Evolutionary conservation across 2,113 vertebrate genomes (phyloP).

Genomic region (Pelodiscus sinensis): DNA sequence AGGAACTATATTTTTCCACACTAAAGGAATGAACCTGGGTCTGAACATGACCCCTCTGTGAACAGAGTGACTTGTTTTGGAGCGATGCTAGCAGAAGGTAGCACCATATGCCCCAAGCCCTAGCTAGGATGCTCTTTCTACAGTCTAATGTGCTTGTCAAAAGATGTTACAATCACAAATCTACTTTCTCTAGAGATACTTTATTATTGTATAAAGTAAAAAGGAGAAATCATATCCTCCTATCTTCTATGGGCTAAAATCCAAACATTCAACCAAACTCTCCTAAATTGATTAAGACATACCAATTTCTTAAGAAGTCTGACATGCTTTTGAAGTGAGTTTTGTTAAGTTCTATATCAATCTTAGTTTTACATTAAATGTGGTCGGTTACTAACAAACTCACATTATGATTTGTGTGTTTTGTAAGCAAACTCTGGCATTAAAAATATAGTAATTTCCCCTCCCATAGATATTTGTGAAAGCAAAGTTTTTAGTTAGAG

Average conservation of each 20-base stretch:
- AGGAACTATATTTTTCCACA: not conserved
- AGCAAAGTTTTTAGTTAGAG: not conserved
- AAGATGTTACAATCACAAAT: conserved; percentile 90
- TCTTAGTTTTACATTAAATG: too few relatives aligned
- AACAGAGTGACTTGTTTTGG: conserved; percentile 85
- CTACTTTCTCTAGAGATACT: conserved; percentile 74
- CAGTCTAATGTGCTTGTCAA: conserved; percentile 96
- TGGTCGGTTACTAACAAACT: not conserved
- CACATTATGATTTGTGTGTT: not conserved
- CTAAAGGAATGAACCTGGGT: conserved; percentile 82
- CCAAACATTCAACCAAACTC: not conserved
- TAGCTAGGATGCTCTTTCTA: conserved; percentile 93
- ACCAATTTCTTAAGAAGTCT: not conserved
- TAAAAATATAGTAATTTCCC: not conserved
- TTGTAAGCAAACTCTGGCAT: not conserved
- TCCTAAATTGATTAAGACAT: not conserved
- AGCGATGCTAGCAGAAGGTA: conserved; percentile 91
- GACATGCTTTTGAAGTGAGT: not conserved
- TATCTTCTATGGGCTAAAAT: not conserved
- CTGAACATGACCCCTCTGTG: conserved; percentile 80
- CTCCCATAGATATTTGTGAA: not conserved
- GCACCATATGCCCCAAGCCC: conserved; percentile 91
- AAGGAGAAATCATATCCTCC: conserved; percentile 2
- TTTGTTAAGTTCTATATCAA: not conserved
- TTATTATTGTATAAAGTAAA: conserved; percentile 56